These are phyloP conservation scores for Rhagologus leucostigma DNA, from an alignment of 2,113 vertebrate species.

Conservation along the genomic window DNA sequence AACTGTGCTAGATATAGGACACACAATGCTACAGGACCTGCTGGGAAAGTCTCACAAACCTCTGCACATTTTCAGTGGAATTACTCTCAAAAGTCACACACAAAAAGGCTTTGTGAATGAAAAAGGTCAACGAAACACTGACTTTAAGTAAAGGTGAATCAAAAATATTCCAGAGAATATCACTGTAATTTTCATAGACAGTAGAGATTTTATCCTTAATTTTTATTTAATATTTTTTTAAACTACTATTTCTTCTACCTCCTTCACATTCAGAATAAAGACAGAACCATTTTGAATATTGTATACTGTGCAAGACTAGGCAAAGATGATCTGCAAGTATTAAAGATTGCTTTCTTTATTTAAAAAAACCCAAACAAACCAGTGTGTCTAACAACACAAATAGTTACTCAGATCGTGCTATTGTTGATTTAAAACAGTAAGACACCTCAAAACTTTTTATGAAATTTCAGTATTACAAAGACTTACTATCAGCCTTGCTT, in stretches of 20 bases:
- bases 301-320: neutral
- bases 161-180: neutral
- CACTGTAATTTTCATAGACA: neutral
- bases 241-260: neutral
- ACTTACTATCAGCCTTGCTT: slow-evolving; percentile 76
- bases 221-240: neutral
- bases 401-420: neutral
- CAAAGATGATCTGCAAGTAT: neutral
- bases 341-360: neutral
- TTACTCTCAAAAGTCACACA: neutral
- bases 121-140: neutral
- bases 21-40: neutral
- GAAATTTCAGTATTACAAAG: neutral
- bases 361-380: neutral
- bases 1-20: neutral
- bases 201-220: neutral
- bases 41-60: neutral
- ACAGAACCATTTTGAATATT: neutral
- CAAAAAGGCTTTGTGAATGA: neutral
- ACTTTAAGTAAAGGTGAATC: neutral
- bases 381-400: neutral
- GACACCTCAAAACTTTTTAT: neutral
- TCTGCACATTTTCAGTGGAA: neutral
- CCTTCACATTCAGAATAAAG: neutral
- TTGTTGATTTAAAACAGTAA: neutral